Conservation (phyloP, 2,797 vertebrate genomes). For the Sphenopsis melanotis region DNA sequence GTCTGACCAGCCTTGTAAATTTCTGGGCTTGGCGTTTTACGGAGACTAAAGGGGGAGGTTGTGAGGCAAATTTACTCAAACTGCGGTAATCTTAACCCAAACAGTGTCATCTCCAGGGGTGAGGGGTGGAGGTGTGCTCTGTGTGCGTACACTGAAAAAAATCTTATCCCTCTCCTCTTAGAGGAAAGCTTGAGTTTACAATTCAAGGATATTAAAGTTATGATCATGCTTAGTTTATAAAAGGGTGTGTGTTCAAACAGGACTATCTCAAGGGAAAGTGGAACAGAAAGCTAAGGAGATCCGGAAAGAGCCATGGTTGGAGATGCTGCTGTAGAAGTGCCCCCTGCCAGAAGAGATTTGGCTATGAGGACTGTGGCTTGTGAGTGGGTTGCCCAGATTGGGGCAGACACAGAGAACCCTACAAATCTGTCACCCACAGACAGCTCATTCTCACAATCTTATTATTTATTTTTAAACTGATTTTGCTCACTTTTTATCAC, state of each 20-base stretch:
- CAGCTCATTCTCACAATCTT: background rate
- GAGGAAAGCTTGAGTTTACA: background rate
- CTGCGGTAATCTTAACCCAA: background rate
- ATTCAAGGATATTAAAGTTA: background rate
- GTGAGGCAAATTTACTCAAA: background rate
- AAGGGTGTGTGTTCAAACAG: background rate
- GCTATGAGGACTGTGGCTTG: background rate
- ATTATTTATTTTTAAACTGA: background rate
- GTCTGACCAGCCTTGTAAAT: background rate
- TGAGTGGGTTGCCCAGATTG: background rate
- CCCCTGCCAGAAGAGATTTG: background rate
- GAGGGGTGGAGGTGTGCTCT: background rate
- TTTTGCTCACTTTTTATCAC: background rate
- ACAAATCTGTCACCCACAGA: background rate
- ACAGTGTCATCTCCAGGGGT: rapidly evolving
- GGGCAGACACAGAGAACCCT: background rate
- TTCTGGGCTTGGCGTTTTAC: background rate
- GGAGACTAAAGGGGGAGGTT: background rate
- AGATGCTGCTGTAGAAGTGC: background rate
- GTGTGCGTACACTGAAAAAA: background rate
- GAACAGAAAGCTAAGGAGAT: background rate
- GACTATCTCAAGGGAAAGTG: background rate
- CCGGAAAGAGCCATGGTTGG: background rate
- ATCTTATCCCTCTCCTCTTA: background rate
- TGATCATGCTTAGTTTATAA: background rate